Base-by-base conservation (phyloP, 1,140 invertebrate species). In the Zophobas morio region DNA sequence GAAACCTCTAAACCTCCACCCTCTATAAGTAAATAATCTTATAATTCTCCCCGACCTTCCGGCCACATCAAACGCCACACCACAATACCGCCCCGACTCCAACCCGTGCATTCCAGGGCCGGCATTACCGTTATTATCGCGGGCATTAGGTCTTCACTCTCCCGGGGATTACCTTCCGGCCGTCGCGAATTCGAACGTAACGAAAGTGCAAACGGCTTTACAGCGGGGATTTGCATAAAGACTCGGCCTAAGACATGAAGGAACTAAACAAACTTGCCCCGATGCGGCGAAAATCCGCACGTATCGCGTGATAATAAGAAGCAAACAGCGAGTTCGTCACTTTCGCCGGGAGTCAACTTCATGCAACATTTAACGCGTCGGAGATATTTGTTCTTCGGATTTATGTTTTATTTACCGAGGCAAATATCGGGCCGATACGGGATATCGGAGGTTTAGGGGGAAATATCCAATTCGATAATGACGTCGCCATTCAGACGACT, bases 401-500 rank as follows among this genome's bases (percentile, higher is more conserved):
- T 33, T 54, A 20, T 54, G 53, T 54, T 54, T 54, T 54, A 54
- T 54, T 54, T 54, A 54, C 53, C 32, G 35, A 54, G 53, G 35
- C 53, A 54, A 54, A 54, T 32, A 20, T 20, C 20, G 20, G 20
- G 20, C 20, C 20, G 20, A 20, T 20, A 20, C 20, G 20, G 20
- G 20, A 20, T 20, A 20, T 20, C 20, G 20, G 20, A 20, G 20
- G 20, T 20, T 20, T 20, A 20, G 20, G 20, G 20, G 20, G 20
- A 20, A 20, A 20, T 20, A 20, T 20, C 20, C n/a, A n/a, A n/a
- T n/a, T n/a, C 56, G 56, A 60, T 60, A 60, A 60, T 60, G 60
- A 2, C 39, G 60, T n/a, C 60, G 60, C 60, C 39, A 60, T 60
- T 60, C 56, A 60, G 60, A 66, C 39, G 60, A 66, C 60, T 46